These are phyloP conservation scores for Lepilemur ruficaudatus DNA, from an alignment of 2,797 vertebrate species.

Conservation along the genomic window DNA sequence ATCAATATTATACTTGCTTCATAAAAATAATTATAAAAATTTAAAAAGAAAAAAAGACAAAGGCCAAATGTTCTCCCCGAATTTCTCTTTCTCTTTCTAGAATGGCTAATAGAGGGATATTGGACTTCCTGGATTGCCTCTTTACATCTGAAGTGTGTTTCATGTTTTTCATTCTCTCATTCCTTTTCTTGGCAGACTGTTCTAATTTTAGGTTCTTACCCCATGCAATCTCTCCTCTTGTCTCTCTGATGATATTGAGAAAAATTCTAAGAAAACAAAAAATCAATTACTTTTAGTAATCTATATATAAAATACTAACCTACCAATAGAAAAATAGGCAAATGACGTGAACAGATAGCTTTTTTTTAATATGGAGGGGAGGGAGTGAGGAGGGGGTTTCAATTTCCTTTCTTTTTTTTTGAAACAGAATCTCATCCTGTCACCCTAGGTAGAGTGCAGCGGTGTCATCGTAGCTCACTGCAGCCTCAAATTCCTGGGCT, in stretches of 20 bases:
- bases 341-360: neutral
- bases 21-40: conserved; percentile 3
- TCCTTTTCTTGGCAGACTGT: neutral
- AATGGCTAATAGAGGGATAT: neutral
- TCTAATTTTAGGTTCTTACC: neutral
- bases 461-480: too few relatives aligned
- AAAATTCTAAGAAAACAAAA: neutral
- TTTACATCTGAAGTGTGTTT: neutral
- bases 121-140: neutral
- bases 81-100: neutral
- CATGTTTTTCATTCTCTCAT: neutral
- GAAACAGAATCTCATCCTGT: too few relatives aligned
- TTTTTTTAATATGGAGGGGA: too few relatives aligned
- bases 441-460: too few relatives aligned
- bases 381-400: too few relatives aligned
- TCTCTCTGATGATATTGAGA: neutral
- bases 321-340: neutral
- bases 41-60: neutral
- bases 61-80: neutral
- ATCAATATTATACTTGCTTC: neutral
- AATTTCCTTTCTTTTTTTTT: too few relatives aligned
- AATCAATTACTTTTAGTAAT: neutral
- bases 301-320: neutral
- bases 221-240: neutral
- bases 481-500: too few relatives aligned